A percentile compares a stretch with the other conserved stretches of the same genome.
Evolutionary conservation across 2,113 vertebrate species (phyloP).

Genomic region (Stigmatopora nigra): DNA sequence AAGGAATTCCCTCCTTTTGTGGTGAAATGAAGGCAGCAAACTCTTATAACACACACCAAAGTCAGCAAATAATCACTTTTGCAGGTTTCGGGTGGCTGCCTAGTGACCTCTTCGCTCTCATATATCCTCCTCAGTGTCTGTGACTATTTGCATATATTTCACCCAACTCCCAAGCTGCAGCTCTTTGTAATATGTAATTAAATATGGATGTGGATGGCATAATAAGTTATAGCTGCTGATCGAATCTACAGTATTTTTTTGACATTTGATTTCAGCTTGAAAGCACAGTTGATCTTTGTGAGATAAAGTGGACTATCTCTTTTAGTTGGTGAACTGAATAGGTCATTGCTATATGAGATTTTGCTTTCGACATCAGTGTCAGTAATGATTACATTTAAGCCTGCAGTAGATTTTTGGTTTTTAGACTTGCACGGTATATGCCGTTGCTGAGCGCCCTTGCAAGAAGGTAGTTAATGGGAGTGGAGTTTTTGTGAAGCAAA

Average conservation of each 20-base stretch:
- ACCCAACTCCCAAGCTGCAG: conserved; percentile 21
- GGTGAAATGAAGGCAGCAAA: not conserved
- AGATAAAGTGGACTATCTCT: not conserved
- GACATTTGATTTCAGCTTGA: conserved; percentile 26
- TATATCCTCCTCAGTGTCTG: conserved; percentile 9
- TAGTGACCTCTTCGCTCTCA: conserved; percentile 29
- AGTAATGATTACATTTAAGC: not conserved
- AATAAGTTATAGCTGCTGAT: conserved; percentile 40
- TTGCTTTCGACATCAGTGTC: not conserved
- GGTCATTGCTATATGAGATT: not conserved
- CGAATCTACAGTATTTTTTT: conserved; percentile 20
- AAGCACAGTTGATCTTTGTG: not conserved
- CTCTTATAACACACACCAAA: not conserved
- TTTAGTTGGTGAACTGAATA: not conserved
- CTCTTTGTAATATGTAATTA: conserved; percentile 35
- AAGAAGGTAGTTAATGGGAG: conserved; percentile 9
- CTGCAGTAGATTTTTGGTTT: not conserved
- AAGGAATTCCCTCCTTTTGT: not conserved
- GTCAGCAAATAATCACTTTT: not conserved
- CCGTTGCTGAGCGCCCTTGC: conserved; percentile 4
- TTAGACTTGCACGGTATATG: not conserved
- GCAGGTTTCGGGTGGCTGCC: conserved; percentile 16
- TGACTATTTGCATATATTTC: conserved; percentile 16
- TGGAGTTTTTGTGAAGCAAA: conserved; percentile 40
- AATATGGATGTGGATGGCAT: conserved; percentile 43